Evolutionary conservation across 2,797 vertebrate species (phyloP).

Genomic region (Rhinophrynus dorsalis): DNA sequence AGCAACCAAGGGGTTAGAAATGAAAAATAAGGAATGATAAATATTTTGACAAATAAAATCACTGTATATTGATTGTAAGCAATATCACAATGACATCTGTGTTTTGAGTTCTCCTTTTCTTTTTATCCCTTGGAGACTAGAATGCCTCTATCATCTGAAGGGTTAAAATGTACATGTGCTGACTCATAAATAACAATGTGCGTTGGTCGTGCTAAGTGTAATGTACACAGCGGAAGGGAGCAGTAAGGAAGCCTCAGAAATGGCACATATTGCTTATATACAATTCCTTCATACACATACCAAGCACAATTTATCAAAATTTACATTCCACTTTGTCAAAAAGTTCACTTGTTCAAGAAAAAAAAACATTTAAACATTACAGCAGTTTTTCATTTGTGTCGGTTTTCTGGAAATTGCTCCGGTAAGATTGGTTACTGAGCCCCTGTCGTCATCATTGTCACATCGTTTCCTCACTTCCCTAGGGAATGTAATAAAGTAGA

Average conservation of each 20-base stretch:
- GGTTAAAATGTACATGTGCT: slow-evolving; percentile 8
- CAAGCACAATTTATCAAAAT: slow-evolving; percentile 11
- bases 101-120: not conserved
- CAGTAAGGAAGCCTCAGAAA: not conserved
- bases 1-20: too few relatives aligned
- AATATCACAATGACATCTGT: too few relatives aligned
- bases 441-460: slow-evolving; percentile 66
- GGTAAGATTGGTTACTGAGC: slow-evolving; percentile 73
- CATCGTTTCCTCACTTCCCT: slow-evolving; percentile 85
- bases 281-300: slow-evolving; percentile 14
- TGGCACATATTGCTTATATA: slow-evolving; percentile 12
- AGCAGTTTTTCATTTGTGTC: slow-evolving; percentile 78
- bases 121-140: too few relatives aligned
- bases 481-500: not conserved
- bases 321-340: not conserved
- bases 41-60: not conserved
- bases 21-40: not conserved
- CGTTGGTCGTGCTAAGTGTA: not conserved
- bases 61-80: not conserved
- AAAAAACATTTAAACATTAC: slow-evolving; percentile 65
- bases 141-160: not conserved
- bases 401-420: slow-evolving; percentile 72
- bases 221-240: not conserved
- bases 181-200: slow-evolving; percentile 9
- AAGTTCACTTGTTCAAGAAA: not conserved